Conservation (phyloP, 2,797 vertebrate species). For the Sphaeramia orbicularis region DNA sequence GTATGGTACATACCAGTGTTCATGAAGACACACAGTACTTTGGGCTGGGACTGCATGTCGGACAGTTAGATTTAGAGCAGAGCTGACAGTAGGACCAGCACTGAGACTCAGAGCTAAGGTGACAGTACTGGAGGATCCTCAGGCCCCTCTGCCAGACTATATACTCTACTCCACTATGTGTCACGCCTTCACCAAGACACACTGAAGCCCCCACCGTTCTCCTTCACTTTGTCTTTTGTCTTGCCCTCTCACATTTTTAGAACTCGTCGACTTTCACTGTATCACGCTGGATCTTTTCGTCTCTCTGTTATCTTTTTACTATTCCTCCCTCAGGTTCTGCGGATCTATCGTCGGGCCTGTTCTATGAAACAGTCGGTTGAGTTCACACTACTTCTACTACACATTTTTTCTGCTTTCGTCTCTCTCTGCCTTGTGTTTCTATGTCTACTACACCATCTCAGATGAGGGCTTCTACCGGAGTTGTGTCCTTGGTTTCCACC, state of each 20-base stretch:
- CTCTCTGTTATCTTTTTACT: slow-evolving; percentile 40
- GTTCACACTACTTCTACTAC: slow-evolving; percentile 24
- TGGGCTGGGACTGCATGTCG: slow-evolving; percentile 63
- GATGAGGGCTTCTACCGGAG: slow-evolving; percentile 68
- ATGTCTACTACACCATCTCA: slow-evolving; percentile 40
- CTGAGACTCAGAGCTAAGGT: slow-evolving; percentile 78
- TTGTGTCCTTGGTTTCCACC: slow-evolving; percentile 73
- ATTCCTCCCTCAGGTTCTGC: slow-evolving; percentile 23
- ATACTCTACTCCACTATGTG: slow-evolving; percentile 65
- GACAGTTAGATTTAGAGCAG: slow-evolving; percentile 74
- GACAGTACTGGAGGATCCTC: slow-evolving; percentile 82
- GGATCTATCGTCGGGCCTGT: slow-evolving; percentile 30
- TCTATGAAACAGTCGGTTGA: slow-evolving; percentile 47
- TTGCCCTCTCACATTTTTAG: slow-evolving; percentile 40
- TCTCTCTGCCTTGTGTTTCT: slow-evolving; percentile 39
- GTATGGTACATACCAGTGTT: slow-evolving; percentile 28
- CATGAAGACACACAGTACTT: slow-evolving; percentile 41
- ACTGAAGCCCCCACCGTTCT: slow-evolving; percentile 43
- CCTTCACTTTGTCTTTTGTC: slow-evolving; percentile 62
- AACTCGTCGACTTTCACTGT: slow-evolving; percentile 39
- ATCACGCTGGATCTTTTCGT: slow-evolving; percentile 37
- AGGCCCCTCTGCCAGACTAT: slow-evolving; percentile 77
- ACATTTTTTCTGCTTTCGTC: slow-evolving; percentile 22
- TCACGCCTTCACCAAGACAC: slow-evolving; percentile 63
- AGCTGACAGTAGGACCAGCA: slow-evolving; percentile 78